Conservation (phyloP, 2,113 vertebrate species). For the Clarias macrocephalus region DNA sequence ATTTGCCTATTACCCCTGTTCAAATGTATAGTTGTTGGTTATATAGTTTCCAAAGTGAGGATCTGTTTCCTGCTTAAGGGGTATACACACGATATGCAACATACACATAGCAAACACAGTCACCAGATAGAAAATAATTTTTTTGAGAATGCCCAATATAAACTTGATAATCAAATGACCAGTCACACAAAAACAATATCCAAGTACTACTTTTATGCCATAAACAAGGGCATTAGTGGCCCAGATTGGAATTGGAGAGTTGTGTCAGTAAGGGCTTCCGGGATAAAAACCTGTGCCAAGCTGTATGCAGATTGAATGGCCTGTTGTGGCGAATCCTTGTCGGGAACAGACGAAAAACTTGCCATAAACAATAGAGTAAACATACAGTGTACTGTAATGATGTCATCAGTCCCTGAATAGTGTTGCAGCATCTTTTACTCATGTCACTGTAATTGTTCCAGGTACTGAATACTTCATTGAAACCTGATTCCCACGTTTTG, state of each 20-base stretch:
- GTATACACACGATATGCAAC: neutral
- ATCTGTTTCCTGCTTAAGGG: neutral
- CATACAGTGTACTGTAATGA: neutral
- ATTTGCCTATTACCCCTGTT: neutral
- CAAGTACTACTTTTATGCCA: neutral
- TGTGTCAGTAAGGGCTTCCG: too few relatives aligned
- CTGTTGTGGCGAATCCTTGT: too few relatives aligned
- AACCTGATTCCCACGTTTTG: neutral
- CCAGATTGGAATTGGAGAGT: too few relatives aligned
- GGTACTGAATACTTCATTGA: neutral
- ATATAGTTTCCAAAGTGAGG: neutral
- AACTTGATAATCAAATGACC: neutral
- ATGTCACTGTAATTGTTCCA: neutral
- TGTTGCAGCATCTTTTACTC: neutral
- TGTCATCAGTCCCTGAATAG: neutral
- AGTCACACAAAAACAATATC: neutral
- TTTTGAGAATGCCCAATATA: neutral
- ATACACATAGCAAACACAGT: neutral
- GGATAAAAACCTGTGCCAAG: too few relatives aligned
- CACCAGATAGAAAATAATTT: neutral
- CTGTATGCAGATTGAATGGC: too few relatives aligned
- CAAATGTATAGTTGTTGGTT: neutral
- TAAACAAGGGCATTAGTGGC: too few relatives aligned
- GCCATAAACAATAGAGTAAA: neutral
- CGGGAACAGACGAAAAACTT: too few relatives aligned